A percentile compares a stretch with the other conserved stretches of the same genome.
Conservation (phyloP, 92 coral and sea anemone genomes). For the Galaxea fascicularis region DNA sequence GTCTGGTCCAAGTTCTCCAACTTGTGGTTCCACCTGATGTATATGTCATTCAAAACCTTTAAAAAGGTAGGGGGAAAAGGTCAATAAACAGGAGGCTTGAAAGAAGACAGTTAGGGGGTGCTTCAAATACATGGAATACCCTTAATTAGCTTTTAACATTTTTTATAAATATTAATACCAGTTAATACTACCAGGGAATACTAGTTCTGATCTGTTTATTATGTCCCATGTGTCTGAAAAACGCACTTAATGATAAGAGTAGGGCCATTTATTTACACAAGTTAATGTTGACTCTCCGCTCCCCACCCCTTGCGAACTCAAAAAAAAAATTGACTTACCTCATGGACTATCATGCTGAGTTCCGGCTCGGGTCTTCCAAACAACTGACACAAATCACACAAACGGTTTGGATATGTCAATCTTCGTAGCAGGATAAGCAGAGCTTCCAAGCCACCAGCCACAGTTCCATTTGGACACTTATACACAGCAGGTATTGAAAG, state of each 20-base stretch:
- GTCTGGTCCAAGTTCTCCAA: conserved; percentile 12
- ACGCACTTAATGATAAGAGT: neutral
- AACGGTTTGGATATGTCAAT: conserved; percentile 71
- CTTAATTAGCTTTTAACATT: no score
- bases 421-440: conserved; percentile 65
- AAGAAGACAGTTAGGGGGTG: conserved; percentile 9
- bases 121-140: neutral
- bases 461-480: conserved; percentile 75
- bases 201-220: neutral
- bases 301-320: neutral
- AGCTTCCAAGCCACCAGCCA: conserved; percentile 72
- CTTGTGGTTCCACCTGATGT: conserved; percentile 20
- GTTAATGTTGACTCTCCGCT: neutral
- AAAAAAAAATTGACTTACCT: conserved; percentile 63
- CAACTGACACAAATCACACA: conserved; percentile 66
- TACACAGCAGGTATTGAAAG: conserved; percentile 61
- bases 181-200: conserved; percentile 8
- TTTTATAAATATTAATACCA: neutral
- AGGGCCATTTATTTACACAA: neutral
- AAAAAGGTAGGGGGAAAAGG: neutral
- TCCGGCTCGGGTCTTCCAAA: conserved; percentile 79
- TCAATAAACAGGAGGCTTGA: conserved; percentile 9
- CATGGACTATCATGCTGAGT: conserved; percentile 76
- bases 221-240: neutral
- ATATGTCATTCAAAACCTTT: conserved; percentile 66